Evolutionary conservation across 2,797 vertebrate genomes (phyloP), one percentile per base, ranked within the genome.

Genomic region (Triplophysa yarkandensis): DNA sequence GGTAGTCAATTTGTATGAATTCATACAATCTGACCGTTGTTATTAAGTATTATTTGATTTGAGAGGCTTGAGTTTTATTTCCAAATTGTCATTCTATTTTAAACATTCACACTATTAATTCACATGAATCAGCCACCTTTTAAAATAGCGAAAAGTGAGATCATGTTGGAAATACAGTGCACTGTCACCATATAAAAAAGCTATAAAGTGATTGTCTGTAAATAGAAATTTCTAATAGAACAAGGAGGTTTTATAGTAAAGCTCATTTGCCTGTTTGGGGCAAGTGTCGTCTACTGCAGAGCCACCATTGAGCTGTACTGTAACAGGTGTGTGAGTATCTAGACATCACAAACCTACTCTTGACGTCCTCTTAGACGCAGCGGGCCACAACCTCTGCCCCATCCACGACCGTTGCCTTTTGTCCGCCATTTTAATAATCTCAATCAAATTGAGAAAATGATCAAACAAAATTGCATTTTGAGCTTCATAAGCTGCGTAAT

Each of bases 401-500:
- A 79, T 83, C 62, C 79, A 78, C 75, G 78, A 83, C 78, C 82
- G 82, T 89, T 87, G 87, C 90, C 89, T 93, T 94, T 93, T 92
- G 92, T 90, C 89, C 90, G 89, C 93, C 92, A 94, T 98, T 96
- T 94, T 93, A 95, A 96, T 95, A 95, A 95, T 95, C 92, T 94
- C 94, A 96, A 96, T 98, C 94, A 96, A 93, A 92, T 94, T 89
- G 93, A 94, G 93, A 91, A 97, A 98, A 98, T 96, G 93, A 95
- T 95, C 93, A 92, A 93, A 93, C 93, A 90, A 92, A 95, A 95
- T 95, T 94, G 94, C 95, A 95, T 96, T 95, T 95, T 92, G 93
- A 96, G 93, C 94, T 94, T 91, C 92, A 92, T 98, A 98, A 99
- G 93, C 96, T 98, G 95, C 89, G 94, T 98, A 97, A 98, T 96